Conservation (phyloP, 1,140 invertebrate species). For the Drosophila albomicans region DNA sequence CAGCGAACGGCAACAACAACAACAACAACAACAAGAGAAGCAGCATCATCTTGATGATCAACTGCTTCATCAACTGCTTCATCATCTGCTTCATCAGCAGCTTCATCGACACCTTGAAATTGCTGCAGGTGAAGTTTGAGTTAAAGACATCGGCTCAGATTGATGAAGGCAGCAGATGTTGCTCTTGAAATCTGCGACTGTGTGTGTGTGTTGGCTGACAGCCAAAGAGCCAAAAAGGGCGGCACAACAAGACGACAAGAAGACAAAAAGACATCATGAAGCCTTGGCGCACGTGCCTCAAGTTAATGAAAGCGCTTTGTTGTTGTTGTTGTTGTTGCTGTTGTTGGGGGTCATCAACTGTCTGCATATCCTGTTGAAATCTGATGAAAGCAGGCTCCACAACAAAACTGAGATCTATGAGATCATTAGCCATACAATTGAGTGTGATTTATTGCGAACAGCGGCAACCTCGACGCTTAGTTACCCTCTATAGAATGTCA, state of each 20-base stretch:
- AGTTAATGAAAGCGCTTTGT: constrained; percentile 32
- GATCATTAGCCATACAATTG: constrained; percentile 30
- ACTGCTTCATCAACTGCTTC: not conserved
- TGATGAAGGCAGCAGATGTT: constrained; percentile 18
- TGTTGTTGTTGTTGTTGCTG: not conserved
- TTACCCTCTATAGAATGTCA: not conserved
- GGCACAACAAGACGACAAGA: not conserved
- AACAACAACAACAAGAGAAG: too few species aligned
- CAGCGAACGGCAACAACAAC: not conserved
- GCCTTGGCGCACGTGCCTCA: constrained; percentile 31
- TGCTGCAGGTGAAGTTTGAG: constrained; percentile 42
- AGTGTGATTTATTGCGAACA: constrained; percentile 20
- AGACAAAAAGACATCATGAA: not conserved
- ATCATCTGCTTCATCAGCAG: constrained; percentile 18
- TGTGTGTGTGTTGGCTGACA: constrained; percentile 3
- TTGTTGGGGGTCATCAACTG: not conserved
- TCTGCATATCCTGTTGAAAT: not conserved
- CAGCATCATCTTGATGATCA: constrained; percentile 2
- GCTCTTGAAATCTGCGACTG: constrained; percentile 5
- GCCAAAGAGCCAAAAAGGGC: not conserved
- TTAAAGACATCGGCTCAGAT: constrained; percentile 1
- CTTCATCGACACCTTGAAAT: constrained; percentile 49
- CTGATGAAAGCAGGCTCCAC: not conserved
- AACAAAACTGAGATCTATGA: not conserved
- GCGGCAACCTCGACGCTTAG: not conserved